Evolutionary conservation across 2,113 vertebrate genomes (phyloP).

Genomic region (Talpa occidentalis): DNA sequence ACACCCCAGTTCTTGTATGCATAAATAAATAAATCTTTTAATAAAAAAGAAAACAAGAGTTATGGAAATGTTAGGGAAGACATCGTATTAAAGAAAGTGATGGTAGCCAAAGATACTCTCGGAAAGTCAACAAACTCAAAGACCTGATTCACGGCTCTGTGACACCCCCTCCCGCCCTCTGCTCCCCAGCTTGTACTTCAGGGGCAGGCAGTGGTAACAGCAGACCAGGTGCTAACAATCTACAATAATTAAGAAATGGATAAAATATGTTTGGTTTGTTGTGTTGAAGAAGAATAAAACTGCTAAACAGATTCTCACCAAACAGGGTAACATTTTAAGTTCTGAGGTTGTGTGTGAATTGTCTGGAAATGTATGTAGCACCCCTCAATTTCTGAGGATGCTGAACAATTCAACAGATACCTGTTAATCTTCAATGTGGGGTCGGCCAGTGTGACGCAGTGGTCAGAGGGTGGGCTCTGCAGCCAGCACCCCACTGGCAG

Average conservation of each 20-base stretch:
- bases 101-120: slow-evolving; percentile 37
- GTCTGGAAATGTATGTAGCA: not conserved
- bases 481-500: not conserved
- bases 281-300: not conserved
- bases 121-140: slow-evolving; percentile 49
- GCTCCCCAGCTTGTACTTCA: not conserved
- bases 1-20: no score
- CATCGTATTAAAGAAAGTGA: slow-evolving; percentile 24
- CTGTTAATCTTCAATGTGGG: not conserved
- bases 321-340: not conserved
- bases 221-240: not conserved
- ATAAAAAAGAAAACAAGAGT: slow-evolving; percentile 36
- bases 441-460: no score
- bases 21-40: no score
- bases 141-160: slow-evolving; percentile 49
- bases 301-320: not conserved
- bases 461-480: not conserved
- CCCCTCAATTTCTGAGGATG: not conserved
- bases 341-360: not conserved
- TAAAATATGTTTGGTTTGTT: not conserved
- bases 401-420: not conserved
- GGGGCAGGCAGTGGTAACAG: not conserved
- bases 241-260: not conserved
- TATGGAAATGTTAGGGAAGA: slow-evolving; percentile 27
- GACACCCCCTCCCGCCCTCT: not conserved